Evolutionary conservation across 2,797 vertebrate genomes (phyloP).

Genomic region (Dendrocincla fuliginosa): DNA sequence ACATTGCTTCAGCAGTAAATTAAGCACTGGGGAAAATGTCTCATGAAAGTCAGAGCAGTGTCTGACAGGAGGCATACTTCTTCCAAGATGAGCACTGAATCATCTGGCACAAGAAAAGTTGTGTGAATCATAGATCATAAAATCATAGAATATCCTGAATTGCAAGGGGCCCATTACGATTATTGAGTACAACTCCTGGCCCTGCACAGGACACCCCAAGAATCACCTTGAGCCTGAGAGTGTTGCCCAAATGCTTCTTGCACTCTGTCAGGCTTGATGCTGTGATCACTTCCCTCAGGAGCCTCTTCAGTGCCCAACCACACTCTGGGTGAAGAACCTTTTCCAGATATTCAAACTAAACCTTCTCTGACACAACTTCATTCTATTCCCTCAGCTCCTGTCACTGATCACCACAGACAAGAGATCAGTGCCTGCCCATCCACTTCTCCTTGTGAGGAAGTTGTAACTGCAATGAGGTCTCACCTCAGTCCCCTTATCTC

Average conservation of each 20-base stretch:
- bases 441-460: neutral
- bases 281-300: no score
- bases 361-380: neutral
- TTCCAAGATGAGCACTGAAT: neutral
- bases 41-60: neutral
- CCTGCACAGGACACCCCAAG: neutral
- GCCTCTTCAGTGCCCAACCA: neutral
- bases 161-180: neutral
- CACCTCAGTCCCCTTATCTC: neutral
- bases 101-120: neutral
- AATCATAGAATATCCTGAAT: neutral
- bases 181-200: neutral
- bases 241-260: neutral
- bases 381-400: neutral
- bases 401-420: neutral
- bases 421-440: no score
- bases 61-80: neutral
- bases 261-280: no score
- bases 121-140: neutral
- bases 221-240: neutral
- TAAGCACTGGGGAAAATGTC: neutral
- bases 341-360: neutral
- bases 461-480: neutral
- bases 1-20: neutral
- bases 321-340: neutral